These are phyloP conservation scores for Dinocampus coccinellae DNA, from an alignment of 2,888 invertebrate species.

Conservation along the genomic window DNA sequence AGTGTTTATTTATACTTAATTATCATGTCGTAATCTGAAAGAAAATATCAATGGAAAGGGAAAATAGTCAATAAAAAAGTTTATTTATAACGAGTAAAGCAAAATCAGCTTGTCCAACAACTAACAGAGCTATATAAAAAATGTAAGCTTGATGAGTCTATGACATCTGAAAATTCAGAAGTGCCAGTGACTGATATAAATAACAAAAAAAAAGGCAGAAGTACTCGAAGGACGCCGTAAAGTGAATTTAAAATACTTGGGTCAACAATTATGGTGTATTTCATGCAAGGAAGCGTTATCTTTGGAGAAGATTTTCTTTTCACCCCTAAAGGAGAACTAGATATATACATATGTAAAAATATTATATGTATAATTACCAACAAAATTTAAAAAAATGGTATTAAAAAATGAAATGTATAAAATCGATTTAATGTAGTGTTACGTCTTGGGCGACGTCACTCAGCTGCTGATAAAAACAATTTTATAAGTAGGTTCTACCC, in stretches of 20 bases:
- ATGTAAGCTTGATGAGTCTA: neutral
- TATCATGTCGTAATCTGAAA: neutral
- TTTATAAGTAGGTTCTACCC: too few relatives aligned
- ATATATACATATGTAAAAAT: slow-evolving; percentile 13
- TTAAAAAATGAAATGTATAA: too few relatives aligned
- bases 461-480: too few relatives aligned
- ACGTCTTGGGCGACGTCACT: too few relatives aligned
- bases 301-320: slow-evolving; percentile 3
- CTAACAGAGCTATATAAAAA: neutral
- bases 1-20: neutral
- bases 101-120: neutral
- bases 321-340: too few relatives aligned
- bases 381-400: too few relatives aligned
- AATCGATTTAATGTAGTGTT: too few relatives aligned
- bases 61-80: slow-evolving; percentile 28
- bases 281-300: slow-evolving; percentile 31
- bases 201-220: neutral
- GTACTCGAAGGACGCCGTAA: slow-evolving; percentile 23
- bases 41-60: slow-evolving; percentile 33
- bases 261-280: slow-evolving; percentile 25
- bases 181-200: neutral
- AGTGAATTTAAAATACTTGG: slow-evolving; percentile 19
- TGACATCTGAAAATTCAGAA: neutral
- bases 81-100: neutral
- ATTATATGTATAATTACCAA: slow-evolving; percentile 24